Conservation (phyloP, 1,140 invertebrate species). For the Trichoplusia ni region DNA sequence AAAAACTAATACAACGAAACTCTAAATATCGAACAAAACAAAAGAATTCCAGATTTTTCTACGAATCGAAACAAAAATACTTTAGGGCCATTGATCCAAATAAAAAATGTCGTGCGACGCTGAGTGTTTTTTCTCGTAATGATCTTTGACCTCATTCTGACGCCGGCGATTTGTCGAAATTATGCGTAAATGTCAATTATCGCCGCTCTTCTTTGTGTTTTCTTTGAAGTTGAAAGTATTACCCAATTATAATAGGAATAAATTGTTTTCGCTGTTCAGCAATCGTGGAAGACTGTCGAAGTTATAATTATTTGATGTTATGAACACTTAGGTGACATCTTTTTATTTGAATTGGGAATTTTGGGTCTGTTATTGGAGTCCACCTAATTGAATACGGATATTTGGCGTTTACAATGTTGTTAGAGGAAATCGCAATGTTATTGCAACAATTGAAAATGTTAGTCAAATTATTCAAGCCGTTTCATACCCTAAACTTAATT, state of each 20-base stretch:
- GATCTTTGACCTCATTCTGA: slow-evolving; percentile 13
- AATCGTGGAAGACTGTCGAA: not conserved
- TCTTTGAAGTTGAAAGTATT: slow-evolving; percentile 13
- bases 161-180: slow-evolving; percentile 5
- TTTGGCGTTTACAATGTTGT: no score
- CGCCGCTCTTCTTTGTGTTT: not conserved
- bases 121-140: slow-evolving; percentile 23
- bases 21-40: no score
- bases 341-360: not conserved
- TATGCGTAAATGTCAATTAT: slow-evolving; percentile 14
- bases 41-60: not conserved
- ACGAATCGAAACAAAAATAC: slow-evolving; percentile 4
- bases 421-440: no score
- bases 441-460: no score
- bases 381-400: no score
- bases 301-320: not conserved
- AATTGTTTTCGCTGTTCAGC: not conserved
- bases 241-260: slow-evolving; percentile 15
- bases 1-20: no score
- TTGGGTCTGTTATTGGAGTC: not conserved
- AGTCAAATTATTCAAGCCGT: no score
- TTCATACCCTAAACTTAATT: no score
- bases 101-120: slow-evolving; percentile 1
- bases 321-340: not conserved
- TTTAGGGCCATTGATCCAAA: slow-evolving; percentile 5